Evolutionary conservation across 2,888 invertebrate species (phyloP), one percentile per base, ranked within the genome.

Genomic region (Linyphia triangularis): DNA sequence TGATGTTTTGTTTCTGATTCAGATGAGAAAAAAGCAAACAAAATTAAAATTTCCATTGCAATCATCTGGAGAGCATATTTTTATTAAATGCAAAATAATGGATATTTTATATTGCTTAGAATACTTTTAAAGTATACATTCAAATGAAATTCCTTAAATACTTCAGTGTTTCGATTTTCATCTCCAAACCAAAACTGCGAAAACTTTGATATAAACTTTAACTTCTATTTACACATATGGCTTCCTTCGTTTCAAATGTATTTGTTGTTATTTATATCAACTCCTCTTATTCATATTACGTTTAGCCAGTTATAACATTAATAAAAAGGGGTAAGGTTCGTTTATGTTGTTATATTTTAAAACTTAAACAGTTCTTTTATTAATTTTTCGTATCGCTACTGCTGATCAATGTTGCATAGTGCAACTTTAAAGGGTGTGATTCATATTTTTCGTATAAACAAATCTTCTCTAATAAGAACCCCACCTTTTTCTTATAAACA

Each of bases 211-310:
- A 65, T 6, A 7, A 57, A 82, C 82, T 82, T 72, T 43, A 61
- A 82, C 82, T 82, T 82, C 82, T 57, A 63, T 40, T 72, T 72
- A 70, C 61, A 79, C 67, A 79, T 70, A 82, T 82, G 82, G 82
- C 82, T 70, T 57, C 82, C 37, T 72, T 82, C 40, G 69, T 70
- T 82, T 82, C 6, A 77, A 77, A 77, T 77, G 40, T 37, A 61
- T 63, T 77, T 63, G 30, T 37, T 33, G 77, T 63, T 77, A 77
- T 77, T 77, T 77, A 63, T 73, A 63, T 63, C 22, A 77, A 77
- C 61, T 63, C 33, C 26, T 77, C 7, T n/a, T 7, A 7, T n/a
- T 63, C 61, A 40, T 10, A 70, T 70, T 22, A 43, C 5, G 24
- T 24, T 16, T 5, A 51, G n/a, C 16, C 51, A n/a, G 51, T 51